Evolutionary conservation across 2,888 invertebrate species (phyloP).

Genomic region (Altica lythri): DNA sequence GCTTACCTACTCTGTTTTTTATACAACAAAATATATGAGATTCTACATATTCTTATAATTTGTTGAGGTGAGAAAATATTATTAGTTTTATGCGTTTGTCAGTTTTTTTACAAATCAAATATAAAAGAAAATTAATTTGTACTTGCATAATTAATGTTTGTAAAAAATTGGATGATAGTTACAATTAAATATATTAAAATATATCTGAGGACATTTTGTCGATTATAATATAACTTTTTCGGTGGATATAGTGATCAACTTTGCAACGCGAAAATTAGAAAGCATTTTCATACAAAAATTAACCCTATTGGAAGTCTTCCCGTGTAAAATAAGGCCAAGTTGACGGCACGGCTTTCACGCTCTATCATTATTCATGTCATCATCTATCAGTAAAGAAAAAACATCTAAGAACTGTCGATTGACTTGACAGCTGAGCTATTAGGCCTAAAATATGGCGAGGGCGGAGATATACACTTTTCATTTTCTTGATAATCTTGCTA

Average conservation of each 20-base stretch:
- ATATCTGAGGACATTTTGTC: no score
- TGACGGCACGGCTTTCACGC: conserved; percentile 36
- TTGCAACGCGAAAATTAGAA: conserved; percentile 26
- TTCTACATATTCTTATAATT: no score
- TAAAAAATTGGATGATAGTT: no score
- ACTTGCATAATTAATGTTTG: no score
- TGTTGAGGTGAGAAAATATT: no score
- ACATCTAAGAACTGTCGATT: conserved; percentile 48
- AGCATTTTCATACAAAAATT: conserved; percentile 36
- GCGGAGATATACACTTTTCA: conserved; percentile 39
- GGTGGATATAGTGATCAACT: conserved; percentile 4
- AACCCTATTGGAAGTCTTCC: conserved; percentile 39
- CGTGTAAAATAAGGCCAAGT: conserved; percentile 41
- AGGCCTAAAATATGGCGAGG: conserved; percentile 40
- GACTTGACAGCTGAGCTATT: conserved; percentile 45
- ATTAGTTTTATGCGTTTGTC: no score
- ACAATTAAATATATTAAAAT: no score
- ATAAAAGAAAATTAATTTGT: no score
- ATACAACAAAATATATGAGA: no score
- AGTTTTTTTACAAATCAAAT: no score
- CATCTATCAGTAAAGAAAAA: conserved; percentile 49
- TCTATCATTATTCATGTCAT: conserved; percentile 52
- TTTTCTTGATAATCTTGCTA: conserved; percentile 37
- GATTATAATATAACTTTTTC: no score
- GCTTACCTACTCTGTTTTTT: no score